Evolutionary conservation across 2,797 vertebrate species (phyloP).

Genomic region (Prunella strophiata): DNA sequence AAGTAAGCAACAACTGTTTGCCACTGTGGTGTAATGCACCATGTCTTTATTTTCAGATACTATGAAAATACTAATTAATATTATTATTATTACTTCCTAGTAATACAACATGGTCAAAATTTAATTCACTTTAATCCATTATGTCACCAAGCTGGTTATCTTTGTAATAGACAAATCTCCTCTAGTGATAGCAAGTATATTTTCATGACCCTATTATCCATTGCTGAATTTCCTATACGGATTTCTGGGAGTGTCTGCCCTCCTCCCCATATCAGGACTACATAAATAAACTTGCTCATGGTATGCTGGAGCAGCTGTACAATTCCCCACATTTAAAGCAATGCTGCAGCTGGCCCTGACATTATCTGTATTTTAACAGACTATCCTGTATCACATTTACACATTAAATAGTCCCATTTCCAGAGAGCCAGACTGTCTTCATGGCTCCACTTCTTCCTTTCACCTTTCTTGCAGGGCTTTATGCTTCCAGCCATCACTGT

Average conservation of each 20-base stretch:
- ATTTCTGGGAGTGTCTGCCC: background rate
- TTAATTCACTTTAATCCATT: background rate
- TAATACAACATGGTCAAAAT: background rate
- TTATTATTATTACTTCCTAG: background rate
- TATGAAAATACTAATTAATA: background rate
- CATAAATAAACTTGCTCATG: background rate
- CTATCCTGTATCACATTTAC: background rate
- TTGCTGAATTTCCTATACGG: background rate
- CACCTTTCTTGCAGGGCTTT: background rate
- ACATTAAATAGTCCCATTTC: too few species aligned
- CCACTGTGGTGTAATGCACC: background rate
- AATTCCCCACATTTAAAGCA: slow-evolving; percentile 12
- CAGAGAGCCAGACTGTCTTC: background rate
- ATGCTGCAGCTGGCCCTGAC: background rate
- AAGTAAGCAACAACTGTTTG: background rate
- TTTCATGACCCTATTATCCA: background rate
- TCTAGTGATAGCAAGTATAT: background rate
- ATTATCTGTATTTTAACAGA: background rate
- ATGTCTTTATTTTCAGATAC: background rate
- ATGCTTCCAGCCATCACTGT: background rate
- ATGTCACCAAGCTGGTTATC: background rate
- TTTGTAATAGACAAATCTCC: background rate
- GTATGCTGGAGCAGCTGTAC: slow-evolving; percentile 6
- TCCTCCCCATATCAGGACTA: background rate
- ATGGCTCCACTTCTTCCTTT: background rate